These are phyloP conservation scores for Dysmachus trigonus DNA, from an alignment of 2,888 invertebrate genomes.

Conservation along the genomic window DNA sequence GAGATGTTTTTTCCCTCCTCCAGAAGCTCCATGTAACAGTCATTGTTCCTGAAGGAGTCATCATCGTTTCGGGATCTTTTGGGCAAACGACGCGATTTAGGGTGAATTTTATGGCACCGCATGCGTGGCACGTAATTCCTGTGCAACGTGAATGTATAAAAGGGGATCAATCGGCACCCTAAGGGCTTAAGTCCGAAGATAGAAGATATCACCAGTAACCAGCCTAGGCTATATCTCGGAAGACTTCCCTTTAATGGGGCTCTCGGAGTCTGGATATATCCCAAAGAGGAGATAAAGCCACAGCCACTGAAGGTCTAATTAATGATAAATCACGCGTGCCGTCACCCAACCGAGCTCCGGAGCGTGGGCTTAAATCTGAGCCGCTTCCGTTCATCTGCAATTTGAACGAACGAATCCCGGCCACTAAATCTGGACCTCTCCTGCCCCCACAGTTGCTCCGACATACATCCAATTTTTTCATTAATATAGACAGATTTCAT, in stretches of 20 bases:
- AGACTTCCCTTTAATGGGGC: neutral
- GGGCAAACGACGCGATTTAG: constrained; percentile 8
- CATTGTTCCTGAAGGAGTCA: neutral
- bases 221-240: neutral
- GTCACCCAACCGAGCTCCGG: neutral
- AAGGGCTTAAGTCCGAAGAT: constrained; percentile 1
- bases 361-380: constrained; percentile 8
- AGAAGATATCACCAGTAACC: neutral
- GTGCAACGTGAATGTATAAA: neutral
- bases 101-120: neutral
- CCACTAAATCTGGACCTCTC: neutral
- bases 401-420: neutral
- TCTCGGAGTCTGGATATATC: neutral
- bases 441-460: neutral
- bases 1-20: neutral
- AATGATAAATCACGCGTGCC: constrained; percentile 30
- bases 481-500: too few relatives aligned
- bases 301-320: neutral
- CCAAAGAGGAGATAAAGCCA: neutral
- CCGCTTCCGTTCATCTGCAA: neutral
- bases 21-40: neutral
- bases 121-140: constrained; percentile 2
- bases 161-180: constrained; percentile 14
- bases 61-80: neutral
- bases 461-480: neutral